Evolutionary conservation across 2,113 vertebrate genomes (phyloP).

Genomic region (Scomber japonicus): DNA sequence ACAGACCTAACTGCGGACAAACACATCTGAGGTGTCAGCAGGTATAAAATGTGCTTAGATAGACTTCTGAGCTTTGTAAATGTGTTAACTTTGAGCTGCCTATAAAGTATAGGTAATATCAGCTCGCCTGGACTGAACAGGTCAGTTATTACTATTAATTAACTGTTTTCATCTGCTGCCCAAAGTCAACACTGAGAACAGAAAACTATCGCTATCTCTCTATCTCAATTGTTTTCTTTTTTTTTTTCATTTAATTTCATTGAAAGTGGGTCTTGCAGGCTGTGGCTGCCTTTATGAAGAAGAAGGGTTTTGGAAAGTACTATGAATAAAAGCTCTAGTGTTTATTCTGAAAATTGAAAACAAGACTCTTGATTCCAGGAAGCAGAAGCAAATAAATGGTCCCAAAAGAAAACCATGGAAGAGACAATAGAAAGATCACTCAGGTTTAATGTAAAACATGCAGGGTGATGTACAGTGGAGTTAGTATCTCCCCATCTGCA

Average conservation of each 20-base stretch:
- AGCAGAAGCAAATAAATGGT: slow-evolving; percentile 26
- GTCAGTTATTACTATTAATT: slow-evolving; percentile 73
- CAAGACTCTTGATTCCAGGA: slow-evolving; percentile 27
- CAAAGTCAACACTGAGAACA: slow-evolving; percentile 31
- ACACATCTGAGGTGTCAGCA: slow-evolving; percentile 80
- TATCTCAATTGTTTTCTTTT: not conserved
- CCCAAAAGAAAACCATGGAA: slow-evolving; percentile 8
- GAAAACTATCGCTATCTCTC: slow-evolving; percentile 35
- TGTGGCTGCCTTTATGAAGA: not conserved
- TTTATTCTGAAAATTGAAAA: slow-evolving; percentile 49
- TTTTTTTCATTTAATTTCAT: slow-evolving; percentile 17
- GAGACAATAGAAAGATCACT: slow-evolving; percentile 19
- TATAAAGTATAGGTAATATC: slow-evolving; percentile 55
- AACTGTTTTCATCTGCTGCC: slow-evolving; percentile 44
- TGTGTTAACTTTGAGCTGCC: slow-evolving; percentile 63
- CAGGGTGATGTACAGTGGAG: not conserved
- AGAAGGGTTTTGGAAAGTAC: not conserved
- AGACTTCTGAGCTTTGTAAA: slow-evolving; percentile 76
- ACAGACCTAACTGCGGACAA: slow-evolving; percentile 57
- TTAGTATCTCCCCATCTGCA: not conserved
- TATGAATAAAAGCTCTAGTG: slow-evolving; percentile 33
- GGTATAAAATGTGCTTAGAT: slow-evolving; percentile 76
- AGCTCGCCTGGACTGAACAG: slow-evolving; percentile 49
- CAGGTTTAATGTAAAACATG: slow-evolving; percentile 41
- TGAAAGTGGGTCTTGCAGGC: slow-evolving; percentile 18